phyloP scores from a whole-genome alignment of 2,888 invertebrate genomes.

The Sycophila texana region DNA sequence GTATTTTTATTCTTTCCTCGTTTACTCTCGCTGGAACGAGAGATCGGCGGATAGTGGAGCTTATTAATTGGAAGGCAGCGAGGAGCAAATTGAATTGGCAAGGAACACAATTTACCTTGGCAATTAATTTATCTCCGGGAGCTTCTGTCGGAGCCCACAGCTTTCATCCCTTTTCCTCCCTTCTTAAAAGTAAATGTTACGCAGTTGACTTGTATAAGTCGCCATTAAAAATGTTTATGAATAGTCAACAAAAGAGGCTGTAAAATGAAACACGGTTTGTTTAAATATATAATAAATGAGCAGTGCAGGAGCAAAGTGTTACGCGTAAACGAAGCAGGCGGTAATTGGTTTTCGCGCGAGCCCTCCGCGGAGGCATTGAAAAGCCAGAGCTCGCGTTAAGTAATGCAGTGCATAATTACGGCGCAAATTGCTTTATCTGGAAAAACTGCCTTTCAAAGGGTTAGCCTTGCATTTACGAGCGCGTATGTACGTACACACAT shows the following conservation, averaged over 20 bases:
- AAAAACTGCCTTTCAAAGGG: conserved; percentile 10
- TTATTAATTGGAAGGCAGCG: background rate
- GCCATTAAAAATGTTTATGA: background rate
- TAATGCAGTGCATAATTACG: conserved; percentile 24
- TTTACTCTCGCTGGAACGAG: background rate
- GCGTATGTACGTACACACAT: background rate
- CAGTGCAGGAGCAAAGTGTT: background rate
- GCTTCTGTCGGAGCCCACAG: background rate
- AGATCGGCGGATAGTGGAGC: conserved; percentile 2
- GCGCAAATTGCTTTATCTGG: conserved; percentile 43
- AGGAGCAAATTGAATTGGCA: conserved; percentile 13
- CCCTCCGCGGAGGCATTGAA: background rate
- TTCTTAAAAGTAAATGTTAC: background rate
- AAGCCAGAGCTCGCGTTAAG: conserved; percentile 15
- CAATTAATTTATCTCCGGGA: conserved; percentile 29
- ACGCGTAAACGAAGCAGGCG: background rate
- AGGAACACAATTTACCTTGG: conserved; percentile 11
- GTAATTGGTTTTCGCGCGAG: no score
- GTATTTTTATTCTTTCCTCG: conserved; percentile 26
- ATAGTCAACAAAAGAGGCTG: background rate
- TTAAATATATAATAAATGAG: background rate
- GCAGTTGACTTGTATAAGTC: background rate
- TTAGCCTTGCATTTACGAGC: conserved; percentile 12
- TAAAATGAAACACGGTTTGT: background rate
- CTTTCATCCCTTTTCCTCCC: background rate